A percentile compares a stretch with the other conserved stretches of the same genome.
phyloP scores from a whole-genome alignment of 2,888 invertebrate genomes.

The Ormyrus rosae region DNA sequence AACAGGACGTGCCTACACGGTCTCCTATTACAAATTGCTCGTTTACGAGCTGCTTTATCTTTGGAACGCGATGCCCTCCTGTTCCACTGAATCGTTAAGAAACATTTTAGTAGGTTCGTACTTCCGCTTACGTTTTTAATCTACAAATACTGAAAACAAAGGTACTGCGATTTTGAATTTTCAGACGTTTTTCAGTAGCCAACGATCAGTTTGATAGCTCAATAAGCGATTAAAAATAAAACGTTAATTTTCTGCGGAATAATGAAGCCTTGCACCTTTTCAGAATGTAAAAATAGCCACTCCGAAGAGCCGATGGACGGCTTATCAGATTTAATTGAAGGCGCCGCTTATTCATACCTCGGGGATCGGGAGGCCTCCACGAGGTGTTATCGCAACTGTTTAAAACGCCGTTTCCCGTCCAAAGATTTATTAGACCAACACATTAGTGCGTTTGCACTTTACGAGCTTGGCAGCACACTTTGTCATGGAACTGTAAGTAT shows the following conservation, averaged over 20 bases:
- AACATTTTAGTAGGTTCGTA: conserved; percentile 75
- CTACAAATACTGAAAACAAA: too few species aligned
- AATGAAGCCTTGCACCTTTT: conserved; percentile 50
- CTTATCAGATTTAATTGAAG: conserved; percentile 77
- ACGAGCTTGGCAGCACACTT: conserved; percentile 78
- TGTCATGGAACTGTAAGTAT: conserved; percentile 66
- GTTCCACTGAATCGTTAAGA: conserved; percentile 73
- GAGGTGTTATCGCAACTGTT: conserved; percentile 66
- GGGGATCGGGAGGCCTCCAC: conserved; percentile 69
- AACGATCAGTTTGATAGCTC: too few species aligned
- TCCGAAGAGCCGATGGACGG: conserved; percentile 79
- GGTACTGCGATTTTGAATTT: too few species aligned
- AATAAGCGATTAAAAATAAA: too few species aligned
- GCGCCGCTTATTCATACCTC: conserved; percentile 76
- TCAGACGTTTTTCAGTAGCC: too few species aligned
- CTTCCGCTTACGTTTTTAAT: background rate
- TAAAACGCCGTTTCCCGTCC: conserved; percentile 64
- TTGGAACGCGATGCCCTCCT: conserved; percentile 83
- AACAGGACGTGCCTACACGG: conserved; percentile 62
- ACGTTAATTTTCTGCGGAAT: too few species aligned
- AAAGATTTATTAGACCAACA: conserved; percentile 74
- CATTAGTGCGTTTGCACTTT: conserved; percentile 81
- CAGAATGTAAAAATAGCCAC: conserved; percentile 71
- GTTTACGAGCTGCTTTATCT: conserved; percentile 82
- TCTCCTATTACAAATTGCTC: conserved; percentile 78